Evolutionary conservation across 2,113 vertebrate genomes (phyloP).

Genomic region (Oncorhynchus masou): DNA sequence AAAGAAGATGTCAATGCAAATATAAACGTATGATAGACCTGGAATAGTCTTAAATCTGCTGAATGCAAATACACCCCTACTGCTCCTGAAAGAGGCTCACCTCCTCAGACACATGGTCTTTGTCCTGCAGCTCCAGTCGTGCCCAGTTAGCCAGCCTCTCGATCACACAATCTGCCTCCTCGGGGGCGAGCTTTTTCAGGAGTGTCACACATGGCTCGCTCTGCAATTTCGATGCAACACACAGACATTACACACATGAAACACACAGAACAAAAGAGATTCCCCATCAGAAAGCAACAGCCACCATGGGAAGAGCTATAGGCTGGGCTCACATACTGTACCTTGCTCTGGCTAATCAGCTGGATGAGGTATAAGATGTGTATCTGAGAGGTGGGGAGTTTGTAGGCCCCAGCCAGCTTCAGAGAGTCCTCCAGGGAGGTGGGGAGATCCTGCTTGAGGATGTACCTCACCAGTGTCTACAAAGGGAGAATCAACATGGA

Average conservation of each 20-base stretch:
- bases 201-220: conserved; percentile 76
- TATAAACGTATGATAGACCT: no score
- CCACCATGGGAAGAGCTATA: neutral
- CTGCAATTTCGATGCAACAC: conserved; percentile 60
- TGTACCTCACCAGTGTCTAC: conserved; percentile 86
- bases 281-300: neutral
- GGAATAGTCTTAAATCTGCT: no score
- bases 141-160: conserved; percentile 83
- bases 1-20: neutral
- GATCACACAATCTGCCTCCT: conserved; percentile 78
- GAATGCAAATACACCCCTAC: neutral
- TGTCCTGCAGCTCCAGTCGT: conserved; percentile 76
- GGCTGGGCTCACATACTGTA: conserved; percentile 44
- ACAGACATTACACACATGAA: conserved; percentile 1
- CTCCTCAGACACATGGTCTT: conserved; percentile 74
- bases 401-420: conserved; percentile 82
- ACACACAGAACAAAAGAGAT: neutral
- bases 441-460: conserved; percentile 84
- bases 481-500: neutral
- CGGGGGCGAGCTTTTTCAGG: conserved; percentile 76
- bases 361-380: conserved; percentile 81
- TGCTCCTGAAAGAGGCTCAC: conserved; percentile 34
- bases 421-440: conserved; percentile 87
- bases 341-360: conserved; percentile 80
- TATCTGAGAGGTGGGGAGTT: conserved; percentile 80